A percentile compares a stretch with the other conserved stretches of the same genome.
Evolutionary conservation across 2,113 vertebrate species (phyloP).

Genomic region (Bos javanicus): DNA sequence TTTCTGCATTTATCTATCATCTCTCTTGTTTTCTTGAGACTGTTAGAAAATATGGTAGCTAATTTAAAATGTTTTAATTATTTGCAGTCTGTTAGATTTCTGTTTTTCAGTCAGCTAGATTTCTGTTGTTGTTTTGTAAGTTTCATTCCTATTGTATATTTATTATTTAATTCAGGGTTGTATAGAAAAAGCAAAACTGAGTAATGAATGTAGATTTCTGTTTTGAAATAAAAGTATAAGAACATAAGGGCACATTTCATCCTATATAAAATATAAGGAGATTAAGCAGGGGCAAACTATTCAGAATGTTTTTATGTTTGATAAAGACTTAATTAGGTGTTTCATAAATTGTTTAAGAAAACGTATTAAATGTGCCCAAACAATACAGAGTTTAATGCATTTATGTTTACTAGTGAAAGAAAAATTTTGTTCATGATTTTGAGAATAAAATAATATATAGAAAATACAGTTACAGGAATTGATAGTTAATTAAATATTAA

Average conservation of each 20-base stretch:
- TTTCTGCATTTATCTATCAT: not conserved
- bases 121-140: not conserved
- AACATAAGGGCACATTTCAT: not conserved
- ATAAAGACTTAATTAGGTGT: not conserved
- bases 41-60: not conserved
- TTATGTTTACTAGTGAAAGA: not conserved
- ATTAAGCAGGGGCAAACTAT: not conserved
- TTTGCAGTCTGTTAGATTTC: not conserved
- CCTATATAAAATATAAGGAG: not conserved
- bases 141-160: not conserved
- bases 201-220: not conserved
- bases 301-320: not conserved
- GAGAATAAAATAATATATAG: not conserved
- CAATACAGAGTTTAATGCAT: not conserved
- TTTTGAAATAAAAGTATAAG: constrained; percentile 28
- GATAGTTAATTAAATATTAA: constrained; percentile 4
- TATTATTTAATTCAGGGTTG: not conserved
- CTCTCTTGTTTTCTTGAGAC: not conserved
- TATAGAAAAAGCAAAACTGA: not conserved
- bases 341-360: not conserved
- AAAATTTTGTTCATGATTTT: not conserved
- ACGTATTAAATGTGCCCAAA: not conserved
- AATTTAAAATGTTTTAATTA: not conserved
- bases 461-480: not conserved
- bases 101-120: not conserved